Percentiles rank a stretch among this genome's conserved stretches.
Conservation (phyloP, 2,797 vertebrate species). For the Epinephelus coioides region DNA sequence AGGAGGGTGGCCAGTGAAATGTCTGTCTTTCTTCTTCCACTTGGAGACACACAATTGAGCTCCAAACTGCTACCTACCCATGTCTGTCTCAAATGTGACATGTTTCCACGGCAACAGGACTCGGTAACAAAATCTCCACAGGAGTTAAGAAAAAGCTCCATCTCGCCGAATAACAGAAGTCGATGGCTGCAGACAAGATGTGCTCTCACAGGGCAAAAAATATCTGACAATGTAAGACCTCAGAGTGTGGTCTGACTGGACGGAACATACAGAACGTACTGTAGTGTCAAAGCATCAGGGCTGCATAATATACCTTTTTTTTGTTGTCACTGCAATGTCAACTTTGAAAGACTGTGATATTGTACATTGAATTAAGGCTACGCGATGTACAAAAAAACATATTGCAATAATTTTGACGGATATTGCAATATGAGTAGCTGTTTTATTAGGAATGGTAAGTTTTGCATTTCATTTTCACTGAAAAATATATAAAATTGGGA, state of each 20-base stretch:
- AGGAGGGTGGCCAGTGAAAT: conserved; percentile 31
- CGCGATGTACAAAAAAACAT: no score
- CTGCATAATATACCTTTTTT: no score
- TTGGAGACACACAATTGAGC: conserved; percentile 49
- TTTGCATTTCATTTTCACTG: no score
- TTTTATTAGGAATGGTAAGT: no score
- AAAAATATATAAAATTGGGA: no score
- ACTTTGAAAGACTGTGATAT: no score
- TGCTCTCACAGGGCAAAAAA: conserved; percentile 22
- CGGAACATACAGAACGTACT: conserved; percentile 1
- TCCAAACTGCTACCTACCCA: conserved; percentile 62
- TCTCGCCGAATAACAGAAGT: conserved; percentile 48
- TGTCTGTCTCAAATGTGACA: conserved; percentile 74
- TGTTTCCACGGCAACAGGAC: conserved; percentile 79
- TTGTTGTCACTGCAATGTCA: no score
- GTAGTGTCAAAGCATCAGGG: no score
- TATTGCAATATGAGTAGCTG: no score
- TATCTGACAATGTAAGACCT: conserved; percentile 17
- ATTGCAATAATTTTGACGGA: no score
- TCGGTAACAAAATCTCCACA: conserved; percentile 71
- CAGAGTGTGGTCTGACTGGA: conserved; percentile 7
- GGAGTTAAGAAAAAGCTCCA: conserved; percentile 62
- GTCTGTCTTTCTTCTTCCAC: conserved; percentile 37
- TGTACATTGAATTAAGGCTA: no score
- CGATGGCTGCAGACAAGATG: conserved; percentile 41